phyloP scores from a whole-genome alignment of 2,888 invertebrate genomes.

The Euplagia quadripunctaria region DNA sequence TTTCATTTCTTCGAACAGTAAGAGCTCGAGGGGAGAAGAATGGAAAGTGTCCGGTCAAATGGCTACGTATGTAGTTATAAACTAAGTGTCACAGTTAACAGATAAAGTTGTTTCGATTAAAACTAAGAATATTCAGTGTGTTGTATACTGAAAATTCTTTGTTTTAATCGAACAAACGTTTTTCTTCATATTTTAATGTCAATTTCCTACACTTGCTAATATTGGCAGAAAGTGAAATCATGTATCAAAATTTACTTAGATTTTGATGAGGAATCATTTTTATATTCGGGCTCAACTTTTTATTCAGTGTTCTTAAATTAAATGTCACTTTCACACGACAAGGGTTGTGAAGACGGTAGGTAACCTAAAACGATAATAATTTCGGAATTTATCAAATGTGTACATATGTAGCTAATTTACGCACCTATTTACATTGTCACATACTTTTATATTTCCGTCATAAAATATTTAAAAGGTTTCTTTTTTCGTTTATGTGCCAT shows the following conservation, averaged over 20 bases:
- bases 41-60: too few species aligned
- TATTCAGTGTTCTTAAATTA: constrained; percentile 51
- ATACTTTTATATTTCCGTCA: too few species aligned
- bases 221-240: neutral
- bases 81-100: too few species aligned
- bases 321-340: constrained; percentile 58
- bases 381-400: constrained; percentile 34
- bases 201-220: neutral
- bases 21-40: too few species aligned
- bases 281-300: constrained; percentile 27
- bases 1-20: too few species aligned
- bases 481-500: too few species aligned
- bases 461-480: neutral
- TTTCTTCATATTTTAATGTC: neutral
- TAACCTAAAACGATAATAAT: constrained; percentile 52
- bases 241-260: constrained; percentile 30
- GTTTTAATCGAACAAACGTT: neutral
- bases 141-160: too few species aligned
- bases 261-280: constrained; percentile 31
- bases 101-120: too few species aligned
- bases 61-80: too few species aligned
- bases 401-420: constrained; percentile 25
- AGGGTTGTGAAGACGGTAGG: constrained; percentile 51
- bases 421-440: neutral
- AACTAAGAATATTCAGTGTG: too few species aligned